Percentiles rank a stretch among this genome's conserved stretches.
Conservation (phyloP, 2,888 invertebrate species). For the Cecidostiba fungosa region DNA sequence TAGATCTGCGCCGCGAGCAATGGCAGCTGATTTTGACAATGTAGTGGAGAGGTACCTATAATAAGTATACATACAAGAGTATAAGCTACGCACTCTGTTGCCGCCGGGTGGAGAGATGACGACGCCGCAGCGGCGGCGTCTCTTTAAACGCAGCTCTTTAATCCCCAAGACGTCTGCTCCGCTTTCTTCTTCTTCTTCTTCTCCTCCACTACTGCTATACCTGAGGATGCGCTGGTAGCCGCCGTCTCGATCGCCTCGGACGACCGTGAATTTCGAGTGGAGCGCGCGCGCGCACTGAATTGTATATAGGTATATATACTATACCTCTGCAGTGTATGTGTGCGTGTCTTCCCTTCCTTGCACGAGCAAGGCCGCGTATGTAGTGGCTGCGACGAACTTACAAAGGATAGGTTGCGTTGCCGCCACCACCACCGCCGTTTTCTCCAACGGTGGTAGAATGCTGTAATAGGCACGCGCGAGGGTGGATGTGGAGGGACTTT, state of each 20-base stretch:
- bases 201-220: neutral
- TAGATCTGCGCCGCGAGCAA: conserved; percentile 66
- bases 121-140: neutral
- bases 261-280: conserved; percentile 1
- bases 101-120: neutral
- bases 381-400: neutral
- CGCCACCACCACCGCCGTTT: neutral
- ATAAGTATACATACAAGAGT: too few relatives aligned
- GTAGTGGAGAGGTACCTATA: neutral
- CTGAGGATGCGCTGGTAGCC: neutral
- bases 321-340: neutral
- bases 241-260: neutral
- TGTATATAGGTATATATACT: neutral
- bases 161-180: conserved; percentile 1
- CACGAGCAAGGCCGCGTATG: too few relatives aligned
- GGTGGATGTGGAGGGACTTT: neutral
- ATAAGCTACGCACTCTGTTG: conserved; percentile 9
- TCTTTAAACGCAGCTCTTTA: neutral
- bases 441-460: neutral
- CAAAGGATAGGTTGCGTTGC: neutral
- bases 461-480: neutral
- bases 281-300: neutral
- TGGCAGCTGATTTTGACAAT: conserved; percentile 78
- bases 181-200: neutral
- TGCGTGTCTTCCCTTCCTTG: too few relatives aligned